Evolutionary conservation across 2,797 vertebrate genomes (phyloP).

Genomic region (Mormyrops attenuatus): DNA sequence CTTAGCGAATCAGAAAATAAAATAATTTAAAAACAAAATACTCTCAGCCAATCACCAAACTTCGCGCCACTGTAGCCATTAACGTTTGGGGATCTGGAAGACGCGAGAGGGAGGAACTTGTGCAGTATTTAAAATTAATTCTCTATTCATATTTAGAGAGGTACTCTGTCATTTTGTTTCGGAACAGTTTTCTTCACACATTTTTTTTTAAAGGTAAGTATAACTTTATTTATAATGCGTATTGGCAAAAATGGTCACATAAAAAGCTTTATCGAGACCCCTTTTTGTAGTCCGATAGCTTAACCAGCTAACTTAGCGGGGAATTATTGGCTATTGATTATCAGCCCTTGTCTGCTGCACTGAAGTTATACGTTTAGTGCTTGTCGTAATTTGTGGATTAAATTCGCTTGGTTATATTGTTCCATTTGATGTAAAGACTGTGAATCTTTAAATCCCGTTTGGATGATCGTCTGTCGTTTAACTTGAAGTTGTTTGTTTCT

Average conservation of each 20-base stretch:
- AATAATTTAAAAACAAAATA: constrained; percentile 54
- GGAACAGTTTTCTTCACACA: not conserved
- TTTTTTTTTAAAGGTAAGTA: constrained; percentile 51
- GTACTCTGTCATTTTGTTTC: constrained; percentile 15
- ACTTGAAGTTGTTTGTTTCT: not conserved
- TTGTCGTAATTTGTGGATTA: not conserved
- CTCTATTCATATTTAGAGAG: constrained; percentile 28
- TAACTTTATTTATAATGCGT: not conserved
- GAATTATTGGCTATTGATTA: not conserved
- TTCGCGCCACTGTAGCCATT: constrained; percentile 63
- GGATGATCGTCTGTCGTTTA: not conserved
- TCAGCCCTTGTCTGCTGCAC: not conserved
- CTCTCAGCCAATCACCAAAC: constrained; percentile 52
- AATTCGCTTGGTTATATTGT: not conserved
- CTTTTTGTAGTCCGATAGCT: not conserved
- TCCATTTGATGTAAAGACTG: not conserved
- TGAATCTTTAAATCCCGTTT: not conserved
- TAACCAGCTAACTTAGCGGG: not conserved
- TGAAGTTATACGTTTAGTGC: not conserved
- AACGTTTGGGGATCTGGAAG: constrained; percentile 39
- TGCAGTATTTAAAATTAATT: constrained; percentile 32
- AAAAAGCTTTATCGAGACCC: constrained; percentile 44
- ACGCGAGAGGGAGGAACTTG: constrained; percentile 54
- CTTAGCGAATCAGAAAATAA: constrained; percentile 49
- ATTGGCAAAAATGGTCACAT: not conserved